Base-by-base conservation (phyloP, 2,888 invertebrate species). In the Melanostoma scalare region DNA sequence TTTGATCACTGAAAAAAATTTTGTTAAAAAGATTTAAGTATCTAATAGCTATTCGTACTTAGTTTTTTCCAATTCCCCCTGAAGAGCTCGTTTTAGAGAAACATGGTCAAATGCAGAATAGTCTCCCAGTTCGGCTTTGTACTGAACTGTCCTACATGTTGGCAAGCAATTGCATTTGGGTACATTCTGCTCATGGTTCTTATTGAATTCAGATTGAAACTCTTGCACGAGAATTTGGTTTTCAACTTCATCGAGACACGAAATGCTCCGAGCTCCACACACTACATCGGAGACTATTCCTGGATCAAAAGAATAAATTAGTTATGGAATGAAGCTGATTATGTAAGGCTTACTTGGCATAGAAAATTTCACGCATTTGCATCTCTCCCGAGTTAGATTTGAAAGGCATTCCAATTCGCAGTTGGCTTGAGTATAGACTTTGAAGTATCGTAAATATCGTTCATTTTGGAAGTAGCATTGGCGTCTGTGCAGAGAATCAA, bases 361-460 rank as follows among this genome's bases (percentile, higher is more conserved):
- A 0, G 58, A 50, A 50, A 71, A 71, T 4, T 71, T 40, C 4
- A 71, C 71, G 10, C 71, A 71, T 31, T 50, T 60, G 31, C 71
- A 71, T 50, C 35, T 36, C 0, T 20, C n/a, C 2, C 58, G 50
- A 2, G 71, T 71, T 20, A 35, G 40, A 52, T 71, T 71, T 5
- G 71, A 40, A 8, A 60, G 3, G n/a, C 71, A 71, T 33, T 71
- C 71, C 8, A 42, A 33, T 20, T 71, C 71, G 10, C 71, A 71
- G 8, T 60, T 58, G 6, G 50, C 40, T 4, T 60, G 71, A 2
- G 48, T 71, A 10, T 71, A 71, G 4, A 9, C 40, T 6, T 71
- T n/a, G 8, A 71, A 71, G 35, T 50, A 71, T 6, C 60, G 48
- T 33, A 71, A 58, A 60, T 71, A 60, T 5, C 71, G 50, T 4